phyloP scores from a whole-genome alignment of 2,113 vertebrate genomes.

The Phainopepla nitens region DNA sequence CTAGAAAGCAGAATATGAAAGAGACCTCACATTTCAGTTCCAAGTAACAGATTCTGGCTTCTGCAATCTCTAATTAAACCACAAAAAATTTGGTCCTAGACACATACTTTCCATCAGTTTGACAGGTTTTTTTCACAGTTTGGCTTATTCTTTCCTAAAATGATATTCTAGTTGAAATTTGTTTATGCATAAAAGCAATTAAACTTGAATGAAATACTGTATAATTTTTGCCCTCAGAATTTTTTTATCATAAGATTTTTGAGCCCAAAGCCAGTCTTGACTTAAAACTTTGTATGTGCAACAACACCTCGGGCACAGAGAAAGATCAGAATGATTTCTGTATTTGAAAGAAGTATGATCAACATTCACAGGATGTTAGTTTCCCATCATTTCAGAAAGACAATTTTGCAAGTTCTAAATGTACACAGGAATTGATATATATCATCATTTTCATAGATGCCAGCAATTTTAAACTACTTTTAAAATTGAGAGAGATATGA shows the following conservation, averaged over 20 bases:
- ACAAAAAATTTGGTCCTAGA: background rate
- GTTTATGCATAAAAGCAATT: background rate
- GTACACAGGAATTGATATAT: background rate
- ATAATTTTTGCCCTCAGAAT: background rate
- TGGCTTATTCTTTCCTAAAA: background rate
- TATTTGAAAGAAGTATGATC: background rate
- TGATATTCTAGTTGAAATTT: background rate
- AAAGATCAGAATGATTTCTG: background rate
- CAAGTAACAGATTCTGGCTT: background rate
- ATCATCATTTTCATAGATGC: background rate
- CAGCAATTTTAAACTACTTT: background rate
- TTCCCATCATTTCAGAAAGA: background rate
- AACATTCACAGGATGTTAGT: background rate
- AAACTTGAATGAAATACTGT: background rate
- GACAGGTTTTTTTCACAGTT: background rate
- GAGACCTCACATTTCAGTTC: background rate
- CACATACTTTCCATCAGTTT: background rate
- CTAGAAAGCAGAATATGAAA: background rate
- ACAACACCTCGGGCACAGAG: background rate
- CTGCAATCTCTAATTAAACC: background rate
- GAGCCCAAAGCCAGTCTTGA: background rate
- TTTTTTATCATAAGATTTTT: background rate
- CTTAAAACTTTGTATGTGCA: background rate
- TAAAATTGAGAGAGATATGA: background rate
- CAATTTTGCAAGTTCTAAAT: background rate